Base-by-base conservation (phyloP, 2,797 vertebrate species). In the Peromyscus attwateri region DNA sequence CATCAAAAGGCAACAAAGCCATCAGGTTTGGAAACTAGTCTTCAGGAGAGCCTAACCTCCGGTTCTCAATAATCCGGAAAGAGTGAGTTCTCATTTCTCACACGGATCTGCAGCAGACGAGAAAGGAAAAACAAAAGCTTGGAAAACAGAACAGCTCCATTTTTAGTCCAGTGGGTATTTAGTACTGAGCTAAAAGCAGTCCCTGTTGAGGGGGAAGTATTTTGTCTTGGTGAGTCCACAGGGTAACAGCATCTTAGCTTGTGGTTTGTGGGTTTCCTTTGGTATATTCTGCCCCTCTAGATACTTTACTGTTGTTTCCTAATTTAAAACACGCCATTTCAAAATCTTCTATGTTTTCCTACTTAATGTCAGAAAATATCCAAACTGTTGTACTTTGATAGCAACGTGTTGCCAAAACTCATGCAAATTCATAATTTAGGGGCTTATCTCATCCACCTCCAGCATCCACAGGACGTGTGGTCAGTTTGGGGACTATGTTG, bases 261-360 rank as follows among this genome's bases (percentile, higher is more conserved):
- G 97, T 77, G 97, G 98, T 97, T 98, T 98, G 97, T 95, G 98
- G 97, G 84, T 98, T 98, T 98, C 98, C 98, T 97, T 95, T 97
- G 96, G 97, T 71, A 14, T 70, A 81, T 70, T 94, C 96, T 97
- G 97, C 94, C 96, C 89, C 93, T 92, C 75, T 94, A 97, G 98
- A 98, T 98, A 97, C 84, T 97, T 97, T 43, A 62, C 88, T 97
- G 76, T 97, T 97, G 96, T 97, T 98, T 98, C 97, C 95, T 97
- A 97, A 95, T 95, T 98, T 97, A 94, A 97, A 97, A 97, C 70
- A 91, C 85, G 89, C 94, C 93, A 97, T 97, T 95, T 97, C 71
- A 93, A 97, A 97, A 93, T 81, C 73, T 3, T 93, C 87, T 76
- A 0, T 94, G 89, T 91, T 95, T 95, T 97, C 91, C 95, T 95